Conservation (phyloP, 2,113 vertebrate genomes). For the Oxyura jamaicensis region DNA sequence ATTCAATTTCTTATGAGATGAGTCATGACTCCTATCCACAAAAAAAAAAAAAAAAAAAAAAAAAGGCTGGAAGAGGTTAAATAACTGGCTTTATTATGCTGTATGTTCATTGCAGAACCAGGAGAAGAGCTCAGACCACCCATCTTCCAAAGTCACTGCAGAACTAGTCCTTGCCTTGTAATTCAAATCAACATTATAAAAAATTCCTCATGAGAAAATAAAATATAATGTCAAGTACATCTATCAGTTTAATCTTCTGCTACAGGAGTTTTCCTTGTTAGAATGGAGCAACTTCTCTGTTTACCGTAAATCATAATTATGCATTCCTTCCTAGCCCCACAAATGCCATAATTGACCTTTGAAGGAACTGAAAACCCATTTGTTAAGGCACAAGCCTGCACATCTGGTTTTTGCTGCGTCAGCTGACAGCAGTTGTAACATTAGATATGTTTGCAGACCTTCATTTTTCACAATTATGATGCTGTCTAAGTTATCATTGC, state of each 20-base stretch:
- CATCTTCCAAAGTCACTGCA: neutral
- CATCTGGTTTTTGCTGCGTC: neutral
- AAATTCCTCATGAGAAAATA: neutral
- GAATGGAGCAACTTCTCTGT: neutral
- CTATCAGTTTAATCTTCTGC: neutral
- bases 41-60: fast-evolving
- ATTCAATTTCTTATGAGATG: neutral
- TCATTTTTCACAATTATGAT: neutral
- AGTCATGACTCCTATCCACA: neutral
- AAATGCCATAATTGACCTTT: conserved; percentile 34
- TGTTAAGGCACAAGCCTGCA: neutral
- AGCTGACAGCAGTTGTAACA: neutral
- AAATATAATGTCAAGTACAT: neutral
- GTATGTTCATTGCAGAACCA: neutral
- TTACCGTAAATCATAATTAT: neutral
- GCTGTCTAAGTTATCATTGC: neutral
- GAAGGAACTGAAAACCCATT: neutral
- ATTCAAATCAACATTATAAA: neutral
- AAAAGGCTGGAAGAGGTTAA: neutral
- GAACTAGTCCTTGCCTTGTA: neutral
- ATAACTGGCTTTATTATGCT: neutral
- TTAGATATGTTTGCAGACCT: neutral
- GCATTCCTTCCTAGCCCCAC: neutral
- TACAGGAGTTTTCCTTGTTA: neutral
- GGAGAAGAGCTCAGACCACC: neutral